Evolutionary conservation across 2,888 invertebrate genomes (phyloP).

Genomic region (Capitulum mitella): DNA sequence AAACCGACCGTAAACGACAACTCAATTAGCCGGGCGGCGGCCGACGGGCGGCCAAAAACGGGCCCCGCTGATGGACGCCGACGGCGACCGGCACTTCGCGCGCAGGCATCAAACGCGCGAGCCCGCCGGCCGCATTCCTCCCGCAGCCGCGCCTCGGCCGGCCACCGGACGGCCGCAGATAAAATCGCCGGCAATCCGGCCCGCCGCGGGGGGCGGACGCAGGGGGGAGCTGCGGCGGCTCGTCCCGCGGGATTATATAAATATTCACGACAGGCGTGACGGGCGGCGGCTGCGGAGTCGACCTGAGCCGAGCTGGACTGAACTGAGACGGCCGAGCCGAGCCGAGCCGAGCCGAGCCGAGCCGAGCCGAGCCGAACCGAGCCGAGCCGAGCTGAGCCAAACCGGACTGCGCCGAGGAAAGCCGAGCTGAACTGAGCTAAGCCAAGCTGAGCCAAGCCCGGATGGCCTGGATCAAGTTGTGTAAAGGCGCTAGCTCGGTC

Average conservation of each 20-base stretch:
- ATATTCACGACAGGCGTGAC: not conserved
- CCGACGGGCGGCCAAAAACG: not conserved
- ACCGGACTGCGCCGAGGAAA: no score
- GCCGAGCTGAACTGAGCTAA: no score
- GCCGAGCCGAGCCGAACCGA: no score
- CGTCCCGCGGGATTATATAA: not conserved
- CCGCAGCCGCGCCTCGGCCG: no score
- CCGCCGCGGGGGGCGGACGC: not conserved
- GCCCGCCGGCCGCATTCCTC: not conserved
- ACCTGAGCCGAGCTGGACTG: no score
- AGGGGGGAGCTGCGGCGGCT: not conserved
- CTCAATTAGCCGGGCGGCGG: conserved; percentile 3
- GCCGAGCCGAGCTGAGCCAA: no score
- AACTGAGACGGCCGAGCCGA: no score
- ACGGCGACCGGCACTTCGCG: not conserved
- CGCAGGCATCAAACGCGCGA: not conserved
- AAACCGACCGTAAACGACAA: not conserved
- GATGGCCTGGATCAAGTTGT: no score
- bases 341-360: no score
- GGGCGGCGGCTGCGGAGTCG: not conserved
- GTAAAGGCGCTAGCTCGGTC: no score
- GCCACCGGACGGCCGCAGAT: not conserved
- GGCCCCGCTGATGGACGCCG: not conserved
- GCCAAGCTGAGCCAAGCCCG: no score
- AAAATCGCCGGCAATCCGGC: not conserved